Evolutionary conservation across 2,113 vertebrate genomes (phyloP).

Genomic region (Cepphus grylle): DNA sequence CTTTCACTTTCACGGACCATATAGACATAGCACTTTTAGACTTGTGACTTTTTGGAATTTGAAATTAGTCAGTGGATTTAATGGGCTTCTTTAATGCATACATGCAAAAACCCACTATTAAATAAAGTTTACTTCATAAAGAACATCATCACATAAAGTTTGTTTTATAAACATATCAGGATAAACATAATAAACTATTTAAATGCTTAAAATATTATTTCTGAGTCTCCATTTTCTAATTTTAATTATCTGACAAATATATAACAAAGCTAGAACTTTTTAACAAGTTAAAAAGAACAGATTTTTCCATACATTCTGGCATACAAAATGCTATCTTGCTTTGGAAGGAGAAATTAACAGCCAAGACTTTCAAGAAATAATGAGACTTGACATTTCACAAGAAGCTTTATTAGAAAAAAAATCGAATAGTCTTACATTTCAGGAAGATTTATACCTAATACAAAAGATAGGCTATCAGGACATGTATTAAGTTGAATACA

Average conservation of each 20-base stretch:
- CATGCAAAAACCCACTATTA: neutral
- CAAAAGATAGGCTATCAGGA: neutral
- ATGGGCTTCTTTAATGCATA: neutral
- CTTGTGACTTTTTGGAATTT: neutral
- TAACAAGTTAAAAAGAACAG: neutral
- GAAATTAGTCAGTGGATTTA: neutral
- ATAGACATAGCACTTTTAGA: neutral
- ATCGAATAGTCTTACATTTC: neutral
- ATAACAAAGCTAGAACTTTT: neutral
- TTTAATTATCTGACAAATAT: neutral
- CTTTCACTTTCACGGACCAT: neutral
- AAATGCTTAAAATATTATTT: neutral
- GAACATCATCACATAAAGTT: neutral
- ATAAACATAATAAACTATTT: neutral
- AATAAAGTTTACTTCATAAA: neutral
- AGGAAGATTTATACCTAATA: neutral
- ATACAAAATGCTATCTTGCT: neutral
- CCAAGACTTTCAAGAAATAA: slow-evolving; percentile 14
- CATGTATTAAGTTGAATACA: neutral
- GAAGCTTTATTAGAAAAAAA: neutral
- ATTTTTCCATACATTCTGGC: neutral
- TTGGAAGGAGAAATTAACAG: neutral
- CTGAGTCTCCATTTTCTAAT: neutral
- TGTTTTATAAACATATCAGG: neutral
- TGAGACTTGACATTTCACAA: neutral